Conservation (phyloP, 1,140 invertebrate species). For the Panonychus citri region DNA sequence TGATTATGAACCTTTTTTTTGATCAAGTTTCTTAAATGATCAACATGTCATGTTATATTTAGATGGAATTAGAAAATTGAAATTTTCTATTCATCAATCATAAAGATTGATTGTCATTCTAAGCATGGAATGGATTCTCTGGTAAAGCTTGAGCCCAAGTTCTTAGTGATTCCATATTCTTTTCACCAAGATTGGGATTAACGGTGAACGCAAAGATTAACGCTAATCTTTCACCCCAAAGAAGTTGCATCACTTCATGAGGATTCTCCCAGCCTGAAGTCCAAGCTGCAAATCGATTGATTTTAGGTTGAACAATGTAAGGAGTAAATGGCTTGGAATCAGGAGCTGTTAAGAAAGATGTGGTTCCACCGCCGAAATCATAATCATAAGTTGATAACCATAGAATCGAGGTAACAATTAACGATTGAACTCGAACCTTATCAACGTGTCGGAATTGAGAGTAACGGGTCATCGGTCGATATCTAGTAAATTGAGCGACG, state of each 20-base stretch:
- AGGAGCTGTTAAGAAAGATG: neutral
- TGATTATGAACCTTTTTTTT: too few species aligned
- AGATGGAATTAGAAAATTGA: too few species aligned
- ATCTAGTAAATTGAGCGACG: neutral
- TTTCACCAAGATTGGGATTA: neutral
- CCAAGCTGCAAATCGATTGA: conserved; percentile 2
- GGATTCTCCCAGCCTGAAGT: conserved; percentile 3
- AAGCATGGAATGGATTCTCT: neutral
- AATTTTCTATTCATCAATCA: neutral
- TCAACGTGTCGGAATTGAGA: conserved; percentile 1
- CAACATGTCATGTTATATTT: too few species aligned
- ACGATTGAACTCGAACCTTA: neutral
- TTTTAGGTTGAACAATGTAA: neutral
- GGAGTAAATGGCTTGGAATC: neutral
- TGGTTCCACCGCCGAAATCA: conserved; percentile 1
- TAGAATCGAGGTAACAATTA: neutral
- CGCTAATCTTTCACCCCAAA: neutral
- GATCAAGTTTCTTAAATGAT: too few species aligned
- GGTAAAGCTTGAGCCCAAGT: neutral
- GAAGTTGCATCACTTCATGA: neutral
- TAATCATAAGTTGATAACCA: conserved; percentile 1
- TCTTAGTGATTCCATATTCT: neutral
- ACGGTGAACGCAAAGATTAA: conserved; percentile 2
- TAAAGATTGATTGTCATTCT: neutral
- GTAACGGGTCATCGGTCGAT: neutral